Evolutionary conservation across 2,888 invertebrate genomes (phyloP).

Genomic region (Hypena proboscidalis): DNA sequence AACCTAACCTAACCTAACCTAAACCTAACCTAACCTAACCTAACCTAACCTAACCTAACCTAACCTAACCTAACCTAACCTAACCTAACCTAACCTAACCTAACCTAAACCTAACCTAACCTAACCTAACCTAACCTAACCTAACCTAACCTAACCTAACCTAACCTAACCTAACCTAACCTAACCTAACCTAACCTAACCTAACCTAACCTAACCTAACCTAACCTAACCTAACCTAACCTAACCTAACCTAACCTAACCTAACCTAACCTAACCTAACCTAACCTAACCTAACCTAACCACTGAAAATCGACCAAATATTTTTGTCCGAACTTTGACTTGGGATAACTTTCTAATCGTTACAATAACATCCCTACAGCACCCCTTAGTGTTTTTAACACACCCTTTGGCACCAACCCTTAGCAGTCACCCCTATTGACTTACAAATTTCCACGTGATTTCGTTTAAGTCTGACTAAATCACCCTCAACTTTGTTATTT

Average conservation of each 20-base stretch:
- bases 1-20: constrained; percentile 28
- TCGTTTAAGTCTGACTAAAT: too few relatives aligned
- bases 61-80: constrained; percentile 35
- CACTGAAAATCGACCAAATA: too few relatives aligned
- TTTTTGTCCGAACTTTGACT: too few relatives aligned
- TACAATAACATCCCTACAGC: too few relatives aligned
- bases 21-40: constrained; percentile 37
- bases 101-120: constrained; percentile 35
- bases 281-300: constrained; percentile 1
- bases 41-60: constrained; percentile 35
- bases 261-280: constrained; percentile 1
- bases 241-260: constrained; percentile 1
- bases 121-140: constrained; percentile 33
- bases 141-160: constrained; percentile 36
- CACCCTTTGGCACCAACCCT: too few relatives aligned
- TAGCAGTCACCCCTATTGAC: too few relatives aligned
- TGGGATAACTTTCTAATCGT: too few relatives aligned
- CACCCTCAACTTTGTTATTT: too few relatives aligned
- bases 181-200: constrained; percentile 38
- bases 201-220: constrained; percentile 38
- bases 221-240: constrained; percentile 1
- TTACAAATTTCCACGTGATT: too few relatives aligned
- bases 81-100: constrained; percentile 34
- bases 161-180: constrained; percentile 27
- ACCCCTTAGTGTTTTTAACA: too few relatives aligned